Percentiles rank a stretch among this genome's conserved stretches.
Conservation (phyloP, 2,888 invertebrate species). For the Ferrisia virgata region DNA sequence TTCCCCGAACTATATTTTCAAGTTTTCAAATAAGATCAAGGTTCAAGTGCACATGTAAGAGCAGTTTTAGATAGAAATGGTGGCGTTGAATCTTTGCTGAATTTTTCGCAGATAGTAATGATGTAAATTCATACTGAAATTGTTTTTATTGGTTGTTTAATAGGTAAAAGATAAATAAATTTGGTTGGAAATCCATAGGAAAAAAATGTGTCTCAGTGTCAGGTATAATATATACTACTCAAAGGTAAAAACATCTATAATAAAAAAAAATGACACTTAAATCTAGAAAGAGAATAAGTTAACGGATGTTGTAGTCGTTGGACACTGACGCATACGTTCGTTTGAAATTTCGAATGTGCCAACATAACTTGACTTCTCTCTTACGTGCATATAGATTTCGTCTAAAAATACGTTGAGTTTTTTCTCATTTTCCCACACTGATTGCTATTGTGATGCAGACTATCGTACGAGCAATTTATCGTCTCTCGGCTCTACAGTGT, state of each 20-base stretch:
- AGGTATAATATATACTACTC: no score
- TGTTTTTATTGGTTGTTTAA: no score
- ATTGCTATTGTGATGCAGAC: neutral
- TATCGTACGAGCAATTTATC: neutral
- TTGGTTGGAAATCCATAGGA: no score
- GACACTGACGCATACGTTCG: slow-evolving; percentile 20
- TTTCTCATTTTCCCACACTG: slow-evolving; percentile 4
- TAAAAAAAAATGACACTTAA: neutral
- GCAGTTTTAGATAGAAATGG: no score
- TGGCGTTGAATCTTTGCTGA: no score
- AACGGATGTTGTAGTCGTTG: slow-evolving; percentile 11
- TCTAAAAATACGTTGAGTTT: slow-evolving; percentile 27
- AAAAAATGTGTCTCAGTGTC: no score
- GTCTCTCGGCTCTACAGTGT: neutral
- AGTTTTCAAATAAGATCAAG: no score
- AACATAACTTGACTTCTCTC: slow-evolving; percentile 31
- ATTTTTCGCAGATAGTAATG: no score
- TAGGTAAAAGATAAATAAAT: no score
- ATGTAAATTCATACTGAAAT: no score
- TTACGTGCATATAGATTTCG: neutral
- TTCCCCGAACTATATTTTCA: no score
- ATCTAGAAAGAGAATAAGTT: neutral
- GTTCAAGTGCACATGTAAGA: no score
- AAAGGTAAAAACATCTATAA: neutral
- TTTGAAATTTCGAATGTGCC: slow-evolving; percentile 34